phyloP scores from a whole-genome alignment of 2,888 invertebrate species.

The Muscina levida region DNA sequence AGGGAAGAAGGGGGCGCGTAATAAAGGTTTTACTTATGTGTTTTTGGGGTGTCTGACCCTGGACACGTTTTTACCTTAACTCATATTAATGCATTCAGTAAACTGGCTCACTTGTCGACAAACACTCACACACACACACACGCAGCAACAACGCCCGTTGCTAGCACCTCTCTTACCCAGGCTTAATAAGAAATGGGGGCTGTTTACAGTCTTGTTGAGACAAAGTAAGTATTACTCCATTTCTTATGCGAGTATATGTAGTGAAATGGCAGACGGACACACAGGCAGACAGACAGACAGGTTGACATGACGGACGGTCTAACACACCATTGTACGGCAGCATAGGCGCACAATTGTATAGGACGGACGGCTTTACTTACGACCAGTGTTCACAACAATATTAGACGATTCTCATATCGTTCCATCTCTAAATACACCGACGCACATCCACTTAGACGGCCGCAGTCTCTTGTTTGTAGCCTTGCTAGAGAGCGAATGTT shows the following conservation, averaged over 20 bases:
- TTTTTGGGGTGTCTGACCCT: constrained; percentile 60
- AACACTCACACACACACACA: background rate
- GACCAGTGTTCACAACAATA: constrained; percentile 22
- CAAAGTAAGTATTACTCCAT: constrained; percentile 25
- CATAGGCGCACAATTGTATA: no score
- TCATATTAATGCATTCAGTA: constrained; percentile 36
- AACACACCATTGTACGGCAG: no score
- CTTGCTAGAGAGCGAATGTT: background rate
- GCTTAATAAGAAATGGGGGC: no score
- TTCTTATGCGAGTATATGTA: constrained; percentile 22
- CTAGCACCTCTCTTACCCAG: constrained; percentile 2
- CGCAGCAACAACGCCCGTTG: constrained; percentile 23
- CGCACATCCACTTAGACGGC: background rate
- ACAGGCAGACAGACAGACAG: background rate
- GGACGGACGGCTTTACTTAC: no score
- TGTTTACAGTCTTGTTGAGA: background rate
- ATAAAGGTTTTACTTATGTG: background rate
- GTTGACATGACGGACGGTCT: no score
- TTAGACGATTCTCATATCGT: constrained; percentile 19
- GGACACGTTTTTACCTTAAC: constrained; percentile 52
- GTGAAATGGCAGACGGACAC: background rate
- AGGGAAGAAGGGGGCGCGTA: constrained; percentile 1
- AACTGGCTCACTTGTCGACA: background rate
- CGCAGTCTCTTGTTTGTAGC: background rate
- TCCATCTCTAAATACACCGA: constrained; percentile 4